A percentile compares a stretch with the other conserved stretches of the same genome.
Conservation (phyloP, 2,113 vertebrate genomes). For the Clinocottus analis region DNA sequence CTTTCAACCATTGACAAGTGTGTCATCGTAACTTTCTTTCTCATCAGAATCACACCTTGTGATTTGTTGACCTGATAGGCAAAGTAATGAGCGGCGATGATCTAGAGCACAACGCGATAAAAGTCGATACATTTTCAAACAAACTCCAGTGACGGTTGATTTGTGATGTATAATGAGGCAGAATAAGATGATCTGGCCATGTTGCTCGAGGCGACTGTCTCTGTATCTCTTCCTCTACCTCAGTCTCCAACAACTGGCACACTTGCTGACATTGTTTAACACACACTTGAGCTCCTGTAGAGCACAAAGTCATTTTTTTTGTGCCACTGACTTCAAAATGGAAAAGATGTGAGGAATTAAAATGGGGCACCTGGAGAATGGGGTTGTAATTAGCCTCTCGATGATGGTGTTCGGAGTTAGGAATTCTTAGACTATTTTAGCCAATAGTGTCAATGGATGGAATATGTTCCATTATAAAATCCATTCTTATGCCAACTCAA, state of each 20-base stretch:
- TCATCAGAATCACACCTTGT: background rate
- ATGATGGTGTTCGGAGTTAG: background rate
- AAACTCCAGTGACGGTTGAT: conserved; percentile 41
- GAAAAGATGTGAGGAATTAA: conserved; percentile 17
- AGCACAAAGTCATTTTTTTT: background rate
- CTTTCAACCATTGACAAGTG: background rate
- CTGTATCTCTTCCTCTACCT: background rate
- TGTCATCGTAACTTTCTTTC: background rate
- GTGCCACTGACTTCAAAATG: conserved; percentile 11
- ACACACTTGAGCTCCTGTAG: background rate
- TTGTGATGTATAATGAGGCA: conserved; percentile 56
- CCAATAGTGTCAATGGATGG: background rate
- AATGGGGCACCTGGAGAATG: conserved; percentile 32
- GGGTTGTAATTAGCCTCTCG: conserved; percentile 58
- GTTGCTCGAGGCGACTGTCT: background rate
- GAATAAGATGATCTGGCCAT: conserved; percentile 10
- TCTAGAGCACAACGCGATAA: background rate
- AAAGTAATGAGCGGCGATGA: conserved; percentile 21
- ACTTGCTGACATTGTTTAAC: background rate
- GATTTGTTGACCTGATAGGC: background rate
- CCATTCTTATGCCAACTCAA: background rate
- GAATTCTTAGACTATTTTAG: background rate
- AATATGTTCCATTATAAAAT: background rate
- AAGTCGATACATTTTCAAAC: conserved; percentile 42
- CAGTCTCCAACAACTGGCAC: background rate